phyloP scores from a whole-genome alignment of 1,140 invertebrate species.

The Cydia pomonella region DNA sequence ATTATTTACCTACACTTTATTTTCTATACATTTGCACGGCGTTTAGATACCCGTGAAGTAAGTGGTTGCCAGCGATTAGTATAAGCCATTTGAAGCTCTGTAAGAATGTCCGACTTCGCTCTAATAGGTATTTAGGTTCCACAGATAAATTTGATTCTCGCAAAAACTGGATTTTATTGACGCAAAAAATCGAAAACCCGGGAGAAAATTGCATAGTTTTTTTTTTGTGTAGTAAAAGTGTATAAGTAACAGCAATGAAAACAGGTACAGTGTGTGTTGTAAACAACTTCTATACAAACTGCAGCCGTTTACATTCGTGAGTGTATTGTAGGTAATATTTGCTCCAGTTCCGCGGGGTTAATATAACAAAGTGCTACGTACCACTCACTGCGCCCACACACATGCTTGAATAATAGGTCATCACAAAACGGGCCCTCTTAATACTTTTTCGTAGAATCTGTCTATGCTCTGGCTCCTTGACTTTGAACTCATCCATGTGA shows the following conservation, averaged over 20 bases:
- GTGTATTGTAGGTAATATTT: background rate
- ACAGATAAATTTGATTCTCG: too few species aligned
- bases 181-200: too few species aligned
- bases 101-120: too few species aligned
- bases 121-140: too few species aligned
- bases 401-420: conserved; percentile 72
- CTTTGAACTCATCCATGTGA: conserved; percentile 70
- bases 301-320: background rate
- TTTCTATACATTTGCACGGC: too few species aligned
- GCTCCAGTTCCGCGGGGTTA: conserved; percentile 1
- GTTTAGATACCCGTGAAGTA: too few species aligned
- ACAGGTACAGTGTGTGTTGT: background rate
- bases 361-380: conserved; percentile 39
- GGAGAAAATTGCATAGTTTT: too few species aligned
- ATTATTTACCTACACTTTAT: too few species aligned
- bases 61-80: too few species aligned
- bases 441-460: conserved; percentile 66
- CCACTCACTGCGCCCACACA: conserved; percentile 73
- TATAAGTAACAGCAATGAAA: background rate
- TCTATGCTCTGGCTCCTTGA: conserved; percentile 65
- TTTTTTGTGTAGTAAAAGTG: too few species aligned
- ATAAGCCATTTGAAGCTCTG: too few species aligned
- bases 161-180: too few species aligned
- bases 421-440: conserved; percentile 65
- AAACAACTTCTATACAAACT: background rate